Evolutionary conservation across 2,888 invertebrate species (phyloP), one percentile per base, ranked within the genome.

Genomic region (Synanthedon tipuliformis): DNA sequence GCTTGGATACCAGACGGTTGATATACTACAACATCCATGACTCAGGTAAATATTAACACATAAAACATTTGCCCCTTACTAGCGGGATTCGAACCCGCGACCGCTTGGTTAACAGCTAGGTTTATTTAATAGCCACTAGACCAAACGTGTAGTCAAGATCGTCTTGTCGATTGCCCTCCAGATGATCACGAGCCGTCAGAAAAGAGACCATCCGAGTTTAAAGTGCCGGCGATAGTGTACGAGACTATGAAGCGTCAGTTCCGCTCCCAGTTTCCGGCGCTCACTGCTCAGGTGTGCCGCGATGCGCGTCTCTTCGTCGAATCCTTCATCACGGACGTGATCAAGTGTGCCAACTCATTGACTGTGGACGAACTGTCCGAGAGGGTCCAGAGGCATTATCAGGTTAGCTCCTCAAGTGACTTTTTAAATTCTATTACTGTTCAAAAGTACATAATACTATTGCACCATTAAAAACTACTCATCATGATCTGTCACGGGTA

Each of bases 311-410:
- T 90, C 62, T 92, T 92, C 63, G 92, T 92, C 11, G 90, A 92
- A 65, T 77, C 85, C n/a, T 90, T 93, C 65, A 90, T 91, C 52
- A 83, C 84, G 59, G 92, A 91, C 65, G 89, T 93, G 49, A 78
- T 90, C 41, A 89, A 89, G 61, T 89, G 89, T 61, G 85, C 90
- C 48, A 89, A 89, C 56, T 75, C 85, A 1, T 89, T 91, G 73
- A 83, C 89, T 10, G 91, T 95, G 2, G 97, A 97, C 55, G 96
- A 98, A 59, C 80, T 97, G 40, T 95, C 97, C 0, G 97, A 97
- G 69, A 85, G 93, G 50, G 94, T 96, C 40, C 98, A 98, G 81
- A 94, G 95, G 67, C 95, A 95, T 71, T 99, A 98, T 78, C 93
- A 93, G 79, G 89, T 89, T 27, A 12, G 34, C 27, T 34, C 8